Evolutionary conservation across 1,140 invertebrate species (phyloP).

Genomic region (Campoletis sonorensis): DNA sequence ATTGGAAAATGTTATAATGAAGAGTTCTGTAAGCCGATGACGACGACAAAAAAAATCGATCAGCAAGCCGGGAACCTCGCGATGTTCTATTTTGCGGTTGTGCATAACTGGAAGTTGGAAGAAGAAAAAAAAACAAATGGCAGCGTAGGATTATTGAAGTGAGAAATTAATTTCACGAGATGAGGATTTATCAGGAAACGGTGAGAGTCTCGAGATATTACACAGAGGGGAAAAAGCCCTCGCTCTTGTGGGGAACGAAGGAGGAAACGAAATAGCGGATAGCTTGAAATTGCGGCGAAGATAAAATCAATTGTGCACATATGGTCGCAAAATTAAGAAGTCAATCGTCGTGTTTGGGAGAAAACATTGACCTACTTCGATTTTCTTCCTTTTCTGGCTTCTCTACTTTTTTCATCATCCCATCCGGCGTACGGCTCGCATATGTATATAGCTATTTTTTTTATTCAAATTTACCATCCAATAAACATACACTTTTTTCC

Average conservation of each 20-base stretch:
- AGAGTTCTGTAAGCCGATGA: no score
- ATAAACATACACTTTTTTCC: no score
- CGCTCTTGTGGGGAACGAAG: not conserved
- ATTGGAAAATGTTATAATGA: no score
- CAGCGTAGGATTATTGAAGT: not conserved
- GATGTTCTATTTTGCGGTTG: no score
- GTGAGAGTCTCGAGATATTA: not conserved
- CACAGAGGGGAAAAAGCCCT: not conserved
- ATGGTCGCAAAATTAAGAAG: not conserved
- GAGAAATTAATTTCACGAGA: not conserved
- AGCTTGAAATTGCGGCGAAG: not conserved
- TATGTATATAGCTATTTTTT: no score
- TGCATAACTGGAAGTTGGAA: not conserved
- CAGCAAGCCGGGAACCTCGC: no score
- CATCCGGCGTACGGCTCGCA: no score
- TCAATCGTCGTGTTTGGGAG: not conserved
- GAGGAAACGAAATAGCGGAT: not conserved
- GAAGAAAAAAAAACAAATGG: not conserved
- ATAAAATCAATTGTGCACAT: not conserved
- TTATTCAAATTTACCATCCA: no score
- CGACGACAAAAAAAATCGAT: not conserved
- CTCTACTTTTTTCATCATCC: not conserved
- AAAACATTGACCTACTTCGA: conserved; percentile 5
- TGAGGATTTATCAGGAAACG: not conserved
- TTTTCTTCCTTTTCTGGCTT: not conserved